Conservation (phyloP, 2,113 vertebrate species). For the Panthera tigris region DNA sequence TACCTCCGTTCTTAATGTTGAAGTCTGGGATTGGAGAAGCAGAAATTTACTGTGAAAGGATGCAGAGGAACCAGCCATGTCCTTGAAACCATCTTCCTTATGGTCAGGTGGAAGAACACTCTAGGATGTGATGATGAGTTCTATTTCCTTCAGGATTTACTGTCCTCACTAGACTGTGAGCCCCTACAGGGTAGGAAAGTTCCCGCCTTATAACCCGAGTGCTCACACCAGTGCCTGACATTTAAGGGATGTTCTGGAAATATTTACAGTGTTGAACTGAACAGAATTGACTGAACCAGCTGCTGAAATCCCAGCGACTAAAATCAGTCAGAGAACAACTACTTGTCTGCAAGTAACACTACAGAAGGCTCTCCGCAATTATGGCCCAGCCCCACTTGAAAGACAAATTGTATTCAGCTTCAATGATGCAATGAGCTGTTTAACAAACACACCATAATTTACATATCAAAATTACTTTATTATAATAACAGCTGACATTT, state of each 20-base stretch:
- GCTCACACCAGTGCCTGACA: neutral
- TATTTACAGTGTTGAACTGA: neutral
- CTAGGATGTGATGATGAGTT: neutral
- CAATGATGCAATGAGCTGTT: neutral
- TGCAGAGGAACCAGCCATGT: neutral
- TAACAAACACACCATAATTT: neutral
- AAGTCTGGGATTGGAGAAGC: neutral
- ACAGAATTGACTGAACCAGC: neutral
- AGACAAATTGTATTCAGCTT: neutral
- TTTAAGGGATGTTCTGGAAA: neutral
- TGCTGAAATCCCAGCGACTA: neutral
- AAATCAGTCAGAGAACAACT: neutral
- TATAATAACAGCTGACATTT: neutral
- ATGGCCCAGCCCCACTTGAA: neutral
- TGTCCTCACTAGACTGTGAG: neutral
- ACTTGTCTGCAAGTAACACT: neutral
- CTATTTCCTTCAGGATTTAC: neutral
- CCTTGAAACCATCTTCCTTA: neutral
- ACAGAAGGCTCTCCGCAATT: neutral
- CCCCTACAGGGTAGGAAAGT: neutral
- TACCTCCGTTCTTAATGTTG: neutral
- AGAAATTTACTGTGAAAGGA: neutral
- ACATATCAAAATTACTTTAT: constrained; percentile 13
- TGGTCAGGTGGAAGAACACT: neutral
- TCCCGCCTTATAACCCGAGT: neutral